phyloP scores from a whole-genome alignment of 2,888 invertebrate species.

The Cosmopolites sordidus region DNA sequence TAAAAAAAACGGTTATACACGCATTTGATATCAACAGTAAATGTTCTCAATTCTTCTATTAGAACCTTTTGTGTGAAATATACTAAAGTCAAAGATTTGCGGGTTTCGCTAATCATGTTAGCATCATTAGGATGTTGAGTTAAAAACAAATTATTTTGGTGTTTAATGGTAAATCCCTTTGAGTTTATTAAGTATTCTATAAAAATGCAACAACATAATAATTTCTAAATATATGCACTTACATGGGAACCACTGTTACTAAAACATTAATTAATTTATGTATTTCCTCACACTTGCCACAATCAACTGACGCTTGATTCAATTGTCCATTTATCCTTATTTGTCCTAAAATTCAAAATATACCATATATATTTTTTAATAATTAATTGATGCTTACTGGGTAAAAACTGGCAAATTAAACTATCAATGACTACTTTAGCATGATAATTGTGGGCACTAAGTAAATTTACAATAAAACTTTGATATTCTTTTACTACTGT shows the following conservation, averaged over 20 bases:
- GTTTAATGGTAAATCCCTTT: no score
- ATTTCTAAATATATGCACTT: slow-evolving; percentile 40
- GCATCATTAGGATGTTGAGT: no score
- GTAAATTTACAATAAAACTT: slow-evolving; percentile 61
- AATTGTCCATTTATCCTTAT: not conserved
- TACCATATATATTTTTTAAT: no score
- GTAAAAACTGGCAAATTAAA: slow-evolving; percentile 58
- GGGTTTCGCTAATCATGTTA: no score
- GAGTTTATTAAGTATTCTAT: no score
- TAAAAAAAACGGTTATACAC: slow-evolving; percentile 17
- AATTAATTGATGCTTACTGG: slow-evolving; percentile 46
- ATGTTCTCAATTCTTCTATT: no score
- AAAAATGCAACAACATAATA: no score
- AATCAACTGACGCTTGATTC: slow-evolving; percentile 48
- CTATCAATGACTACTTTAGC: slow-evolving; percentile 58
- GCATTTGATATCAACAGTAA: slow-evolving; percentile 18
- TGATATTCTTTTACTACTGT: slow-evolving; percentile 57
- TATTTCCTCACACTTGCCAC: slow-evolving; percentile 58
- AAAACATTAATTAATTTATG: slow-evolving; percentile 52
- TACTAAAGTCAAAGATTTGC: no score
- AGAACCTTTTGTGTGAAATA: no score
- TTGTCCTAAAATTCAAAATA: not conserved
- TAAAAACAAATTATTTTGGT: no score
- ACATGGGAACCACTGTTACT: slow-evolving; percentile 57
- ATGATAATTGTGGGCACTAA: slow-evolving; percentile 65